Evolutionary conservation across 2,797 vertebrate species (phyloP).

Genomic region (Adelosebastes latens): DNA sequence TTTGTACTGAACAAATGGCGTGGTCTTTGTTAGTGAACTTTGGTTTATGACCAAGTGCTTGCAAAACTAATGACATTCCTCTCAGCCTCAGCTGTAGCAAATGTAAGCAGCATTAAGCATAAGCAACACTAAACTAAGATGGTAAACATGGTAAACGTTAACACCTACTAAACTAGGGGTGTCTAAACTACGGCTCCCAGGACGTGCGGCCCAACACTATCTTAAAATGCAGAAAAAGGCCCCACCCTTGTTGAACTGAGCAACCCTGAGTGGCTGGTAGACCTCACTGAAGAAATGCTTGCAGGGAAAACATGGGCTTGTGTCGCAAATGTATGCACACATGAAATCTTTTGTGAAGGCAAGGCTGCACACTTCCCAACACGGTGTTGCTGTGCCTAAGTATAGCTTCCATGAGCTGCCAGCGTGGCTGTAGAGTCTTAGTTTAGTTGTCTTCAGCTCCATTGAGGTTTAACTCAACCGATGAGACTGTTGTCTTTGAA

Average conservation of each 20-base stretch:
- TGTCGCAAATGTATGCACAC: not conserved
- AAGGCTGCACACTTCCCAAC: not conserved
- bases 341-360: not conserved
- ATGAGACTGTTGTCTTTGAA: not conserved
- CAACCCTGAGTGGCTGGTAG: not conserved
- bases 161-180: no score
- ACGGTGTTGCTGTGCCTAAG: not conserved
- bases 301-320: not conserved
- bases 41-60: not conserved
- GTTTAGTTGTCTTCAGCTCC: not conserved
- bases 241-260: not conserved
- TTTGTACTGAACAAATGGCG: no score
- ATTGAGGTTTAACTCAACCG: not conserved
- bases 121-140: no score
- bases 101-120: not conserved
- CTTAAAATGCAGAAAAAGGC: not conserved
- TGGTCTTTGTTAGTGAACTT: no score
- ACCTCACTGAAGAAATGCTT: not conserved
- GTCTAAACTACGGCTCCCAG: not conserved
- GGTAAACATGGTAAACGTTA: no score
- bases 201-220: not conserved
- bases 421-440: not conserved
- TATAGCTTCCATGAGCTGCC: not conserved
- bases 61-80: not conserved
- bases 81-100: not conserved